Conservation (phyloP, 2,888 invertebrate species). For the Stomorhina lunata region DNA sequence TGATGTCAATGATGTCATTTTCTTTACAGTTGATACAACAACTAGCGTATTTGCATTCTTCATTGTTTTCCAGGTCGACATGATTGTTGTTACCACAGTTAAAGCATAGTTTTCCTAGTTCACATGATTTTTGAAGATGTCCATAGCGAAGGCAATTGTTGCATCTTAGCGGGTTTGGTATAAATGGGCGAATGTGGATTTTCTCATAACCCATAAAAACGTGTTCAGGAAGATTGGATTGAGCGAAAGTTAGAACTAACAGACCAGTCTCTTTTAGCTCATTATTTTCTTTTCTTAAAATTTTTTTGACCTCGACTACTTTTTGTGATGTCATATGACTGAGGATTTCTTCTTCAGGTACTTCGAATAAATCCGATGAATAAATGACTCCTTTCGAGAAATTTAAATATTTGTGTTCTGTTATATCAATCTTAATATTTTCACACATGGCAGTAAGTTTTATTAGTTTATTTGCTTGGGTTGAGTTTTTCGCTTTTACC, state of each 20-base stretch:
- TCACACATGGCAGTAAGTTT: not conserved
- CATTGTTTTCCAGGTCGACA: not conserved
- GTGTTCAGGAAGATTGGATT: not conserved
- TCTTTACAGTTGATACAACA: constrained; percentile 32
- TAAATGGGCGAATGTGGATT: constrained; percentile 33
- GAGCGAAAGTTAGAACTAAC: not conserved
- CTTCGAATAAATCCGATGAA: constrained; percentile 20
- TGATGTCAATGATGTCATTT: not conserved
- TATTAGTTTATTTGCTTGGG: constrained; percentile 36
- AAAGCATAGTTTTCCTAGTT: not conserved
- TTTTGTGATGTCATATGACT: constrained; percentile 36
- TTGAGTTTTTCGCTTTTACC: constrained; percentile 43
- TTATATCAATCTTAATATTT: constrained; percentile 16
- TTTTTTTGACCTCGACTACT: constrained; percentile 52
- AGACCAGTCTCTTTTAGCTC: constrained; percentile 20
- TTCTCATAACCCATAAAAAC: constrained; percentile 7
- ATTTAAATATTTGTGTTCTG: constrained; percentile 36
- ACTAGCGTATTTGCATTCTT: not conserved
- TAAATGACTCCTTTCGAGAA: constrained; percentile 42
- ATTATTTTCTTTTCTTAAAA: constrained; percentile 38
- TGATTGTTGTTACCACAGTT: constrained; percentile 22
- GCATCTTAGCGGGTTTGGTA: not conserved
- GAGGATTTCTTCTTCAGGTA: constrained; percentile 44
- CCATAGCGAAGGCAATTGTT: constrained; percentile 10
- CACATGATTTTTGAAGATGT: not conserved